Percentiles rank a stretch among this genome's conserved stretches.
Evolutionary conservation across 2,888 invertebrate genomes (phyloP).

Genomic region (Cantharis rustica): DNA sequence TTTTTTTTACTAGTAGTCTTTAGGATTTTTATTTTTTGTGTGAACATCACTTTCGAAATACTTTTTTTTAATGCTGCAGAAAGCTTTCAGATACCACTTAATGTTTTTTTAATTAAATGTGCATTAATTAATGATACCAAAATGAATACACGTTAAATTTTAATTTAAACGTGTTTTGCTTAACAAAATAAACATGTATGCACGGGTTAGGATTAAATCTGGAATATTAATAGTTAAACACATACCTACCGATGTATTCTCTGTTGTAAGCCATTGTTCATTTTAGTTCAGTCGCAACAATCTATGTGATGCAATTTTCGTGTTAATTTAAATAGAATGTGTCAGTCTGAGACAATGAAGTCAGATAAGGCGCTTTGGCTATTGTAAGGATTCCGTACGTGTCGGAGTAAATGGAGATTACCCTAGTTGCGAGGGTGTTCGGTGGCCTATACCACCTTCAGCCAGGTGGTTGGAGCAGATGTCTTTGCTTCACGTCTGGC

Average conservation of each 20-base stretch:
- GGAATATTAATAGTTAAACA: conserved; percentile 16
- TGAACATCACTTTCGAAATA: neutral
- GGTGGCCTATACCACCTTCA: conserved; percentile 11
- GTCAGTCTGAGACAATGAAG: conserved; percentile 25
- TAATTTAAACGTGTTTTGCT: conserved; percentile 2
- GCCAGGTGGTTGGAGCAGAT: conserved; percentile 32
- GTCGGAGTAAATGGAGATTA: conserved; percentile 10
- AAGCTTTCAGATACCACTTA: neutral
- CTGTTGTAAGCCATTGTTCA: conserved; percentile 21
- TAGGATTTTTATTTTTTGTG: neutral
- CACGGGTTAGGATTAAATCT: conserved; percentile 12
- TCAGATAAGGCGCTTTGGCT: conserved; percentile 19
- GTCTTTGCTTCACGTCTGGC: conserved; percentile 24
- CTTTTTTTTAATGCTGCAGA: too few relatives aligned
- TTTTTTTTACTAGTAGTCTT: neutral
- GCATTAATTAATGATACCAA: neutral
- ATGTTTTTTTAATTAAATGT: neutral
- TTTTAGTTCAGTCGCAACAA: conserved; percentile 17
- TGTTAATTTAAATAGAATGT: conserved; percentile 32
- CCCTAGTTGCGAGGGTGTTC: conserved; percentile 13
- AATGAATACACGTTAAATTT: neutral
- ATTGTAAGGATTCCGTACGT: conserved; percentile 7
- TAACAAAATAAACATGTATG: conserved; percentile 10
- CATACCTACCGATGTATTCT: conserved; percentile 15
- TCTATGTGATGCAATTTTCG: conserved; percentile 27